These are phyloP conservation scores for Seriola quinqueradiata DNA, from an alignment of 2,113 vertebrate genomes.

Conservation along the genomic window DNA sequence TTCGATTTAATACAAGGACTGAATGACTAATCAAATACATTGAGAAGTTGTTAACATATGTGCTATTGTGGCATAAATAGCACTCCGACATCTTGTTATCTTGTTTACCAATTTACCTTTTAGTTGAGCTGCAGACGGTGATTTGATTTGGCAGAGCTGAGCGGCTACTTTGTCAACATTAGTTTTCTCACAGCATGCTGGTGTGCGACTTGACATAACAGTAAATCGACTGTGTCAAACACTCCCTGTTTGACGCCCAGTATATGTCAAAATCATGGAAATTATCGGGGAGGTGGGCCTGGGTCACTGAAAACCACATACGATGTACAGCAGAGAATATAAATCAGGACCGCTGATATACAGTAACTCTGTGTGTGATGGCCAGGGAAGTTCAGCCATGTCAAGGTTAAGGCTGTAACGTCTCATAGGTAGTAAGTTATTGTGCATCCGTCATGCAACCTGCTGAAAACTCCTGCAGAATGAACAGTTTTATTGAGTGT, in stretches of 20 bases:
- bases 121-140: constrained; percentile 63
- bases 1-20: not conserved
- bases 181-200: constrained; percentile 79
- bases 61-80: constrained; percentile 5
- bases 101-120: constrained; percentile 67
- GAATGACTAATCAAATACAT: not conserved
- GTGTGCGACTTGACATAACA: constrained; percentile 77
- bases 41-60: not conserved
- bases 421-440: not conserved
- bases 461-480: not conserved
- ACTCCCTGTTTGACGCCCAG: constrained; percentile 64
- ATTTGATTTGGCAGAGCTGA: constrained; percentile 87
- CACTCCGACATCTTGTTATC: not conserved
- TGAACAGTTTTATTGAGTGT: too few relatives aligned
- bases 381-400: not conserved
- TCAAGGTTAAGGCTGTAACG: constrained; percentile 1
- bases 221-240: constrained; percentile 67
- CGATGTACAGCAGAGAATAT: not conserved
- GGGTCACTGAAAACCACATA: constrained; percentile 4
- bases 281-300: constrained; percentile 54
- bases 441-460: not conserved
- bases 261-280: constrained; percentile 70
- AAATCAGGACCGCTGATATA: not conserved
- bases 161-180: constrained; percentile 83
- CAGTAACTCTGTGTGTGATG: not conserved